phyloP scores from a whole-genome alignment of 2,113 vertebrate species.

The Myocastor coypus region DNA sequence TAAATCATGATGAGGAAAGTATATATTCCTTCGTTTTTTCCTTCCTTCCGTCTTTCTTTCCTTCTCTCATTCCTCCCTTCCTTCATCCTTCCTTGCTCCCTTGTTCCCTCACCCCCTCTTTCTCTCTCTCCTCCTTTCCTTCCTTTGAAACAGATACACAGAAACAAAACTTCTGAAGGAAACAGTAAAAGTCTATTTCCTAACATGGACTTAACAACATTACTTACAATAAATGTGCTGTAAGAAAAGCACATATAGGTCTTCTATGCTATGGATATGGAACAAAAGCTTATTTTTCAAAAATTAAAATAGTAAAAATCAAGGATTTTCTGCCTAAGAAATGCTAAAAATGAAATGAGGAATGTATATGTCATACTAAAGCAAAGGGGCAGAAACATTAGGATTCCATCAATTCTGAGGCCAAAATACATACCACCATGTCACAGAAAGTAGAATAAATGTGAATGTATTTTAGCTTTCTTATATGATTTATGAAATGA shows the following conservation, averaged over 20 bases:
- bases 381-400: not conserved
- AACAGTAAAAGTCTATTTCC: not conserved
- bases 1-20: accelerated
- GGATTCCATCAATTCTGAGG: not conserved
- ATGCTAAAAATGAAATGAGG: not conserved
- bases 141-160: too few relatives aligned
- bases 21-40: not conserved
- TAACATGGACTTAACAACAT: too few relatives aligned
- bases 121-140: too few relatives aligned
- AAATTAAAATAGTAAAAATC: not conserved
- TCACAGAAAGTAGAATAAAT: not conserved
- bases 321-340: not conserved
- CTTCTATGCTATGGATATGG: not conserved
- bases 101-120: too few relatives aligned
- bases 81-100: too few relatives aligned
- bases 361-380: not conserved
- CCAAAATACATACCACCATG: not conserved
- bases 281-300: not conserved
- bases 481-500: not conserved
- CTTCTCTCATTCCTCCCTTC: too few relatives aligned
- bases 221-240: not conserved
- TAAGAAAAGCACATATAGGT: not conserved
- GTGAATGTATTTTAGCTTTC: not conserved
- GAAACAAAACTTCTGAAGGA: not conserved
- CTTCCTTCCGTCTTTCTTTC: too few relatives aligned